phyloP scores from a whole-genome alignment of 2,797 vertebrate species.

The Falco rusticolus region DNA sequence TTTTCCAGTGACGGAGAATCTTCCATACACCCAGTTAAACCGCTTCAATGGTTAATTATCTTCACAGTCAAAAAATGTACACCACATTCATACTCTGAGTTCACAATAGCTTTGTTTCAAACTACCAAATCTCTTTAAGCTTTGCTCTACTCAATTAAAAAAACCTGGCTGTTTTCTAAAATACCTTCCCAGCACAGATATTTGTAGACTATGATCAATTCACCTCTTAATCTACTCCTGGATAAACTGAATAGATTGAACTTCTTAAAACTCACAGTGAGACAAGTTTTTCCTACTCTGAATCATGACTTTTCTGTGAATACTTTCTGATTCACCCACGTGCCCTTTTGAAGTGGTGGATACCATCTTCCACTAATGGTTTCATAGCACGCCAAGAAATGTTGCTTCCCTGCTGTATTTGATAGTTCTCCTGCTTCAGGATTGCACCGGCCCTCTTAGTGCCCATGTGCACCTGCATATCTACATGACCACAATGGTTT shows the following conservation, averaged over 20 bases:
- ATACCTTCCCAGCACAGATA: neutral
- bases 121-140: slow-evolving; percentile 5
- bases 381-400: neutral
- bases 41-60: slow-evolving; percentile 23
- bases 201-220: neutral
- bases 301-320: neutral
- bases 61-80: neutral
- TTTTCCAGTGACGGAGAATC: slow-evolving; percentile 4
- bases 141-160: neutral
- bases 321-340: neutral
- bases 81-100: neutral
- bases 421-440: neutral
- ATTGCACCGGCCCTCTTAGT: neutral
- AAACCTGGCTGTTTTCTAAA: neutral
- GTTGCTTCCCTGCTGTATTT: neutral
- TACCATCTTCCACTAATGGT: neutral
- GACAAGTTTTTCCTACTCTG: neutral
- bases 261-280: neutral
- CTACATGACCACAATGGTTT: rapidly evolving
- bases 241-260: neutral
- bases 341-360: neutral
- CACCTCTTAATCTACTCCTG: neutral
- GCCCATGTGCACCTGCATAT: rapidly evolving
- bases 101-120: slow-evolving; percentile 4
- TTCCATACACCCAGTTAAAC: neutral